These are phyloP conservation scores for Redunca redunca DNA, from an alignment of 2,113 vertebrate species.

Conservation along the genomic window DNA sequence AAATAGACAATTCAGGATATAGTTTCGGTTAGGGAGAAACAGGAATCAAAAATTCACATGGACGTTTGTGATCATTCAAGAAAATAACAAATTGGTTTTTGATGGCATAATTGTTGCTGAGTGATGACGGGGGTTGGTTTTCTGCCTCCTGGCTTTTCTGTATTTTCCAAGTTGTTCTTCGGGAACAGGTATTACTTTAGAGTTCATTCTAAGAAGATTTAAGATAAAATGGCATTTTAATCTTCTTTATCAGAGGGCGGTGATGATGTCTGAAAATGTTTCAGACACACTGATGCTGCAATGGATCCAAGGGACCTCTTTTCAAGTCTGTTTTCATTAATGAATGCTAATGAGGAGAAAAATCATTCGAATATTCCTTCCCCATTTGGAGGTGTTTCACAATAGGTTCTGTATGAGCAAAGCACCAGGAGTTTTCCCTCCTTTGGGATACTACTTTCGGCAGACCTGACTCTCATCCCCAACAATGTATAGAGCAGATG, in stretches of 20 bases:
- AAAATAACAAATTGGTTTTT: not conserved
- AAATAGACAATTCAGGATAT: not conserved
- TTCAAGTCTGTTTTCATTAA: not conserved
- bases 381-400: not conserved
- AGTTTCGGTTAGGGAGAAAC: not conserved
- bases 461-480: not conserved
- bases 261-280: not conserved
- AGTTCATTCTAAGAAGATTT: not conserved
- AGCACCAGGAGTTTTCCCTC: not conserved
- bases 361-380: rapidly evolving
- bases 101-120: rapidly evolving
- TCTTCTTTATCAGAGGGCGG: not conserved
- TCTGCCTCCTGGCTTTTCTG: not conserved
- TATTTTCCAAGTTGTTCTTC: not conserved
- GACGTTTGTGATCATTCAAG: not conserved
- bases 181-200: not conserved
- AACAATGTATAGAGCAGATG: not conserved
- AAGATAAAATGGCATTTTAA: not conserved
- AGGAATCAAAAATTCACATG: too few relatives aligned
- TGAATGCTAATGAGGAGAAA: not conserved
- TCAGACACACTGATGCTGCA: not conserved
- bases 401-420: rapidly evolving
- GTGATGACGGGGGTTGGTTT: rapidly evolving
- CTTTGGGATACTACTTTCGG: not conserved
- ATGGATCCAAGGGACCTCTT: rapidly evolving